phyloP scores from a whole-genome alignment of 1,140 invertebrate species.

The Lepidurus packardi region DNA sequence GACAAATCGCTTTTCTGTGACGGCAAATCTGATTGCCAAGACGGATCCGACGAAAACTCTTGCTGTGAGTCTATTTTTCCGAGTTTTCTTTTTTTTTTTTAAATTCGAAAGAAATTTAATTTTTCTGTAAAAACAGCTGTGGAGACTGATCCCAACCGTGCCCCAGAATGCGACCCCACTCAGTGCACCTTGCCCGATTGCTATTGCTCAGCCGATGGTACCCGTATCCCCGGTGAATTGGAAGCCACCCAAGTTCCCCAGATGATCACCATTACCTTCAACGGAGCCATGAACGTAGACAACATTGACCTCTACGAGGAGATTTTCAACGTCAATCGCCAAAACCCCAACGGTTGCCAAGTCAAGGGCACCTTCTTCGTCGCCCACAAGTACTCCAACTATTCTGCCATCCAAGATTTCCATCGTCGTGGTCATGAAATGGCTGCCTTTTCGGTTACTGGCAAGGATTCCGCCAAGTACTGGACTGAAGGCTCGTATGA shows the following conservation, averaged over 20 bases:
- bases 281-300: slow-evolving; percentile 88
- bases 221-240: slow-evolving; percentile 73
- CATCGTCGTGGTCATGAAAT: slow-evolving; percentile 91
- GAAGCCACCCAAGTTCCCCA: slow-evolving; percentile 81
- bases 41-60: slow-evolving; percentile 90
- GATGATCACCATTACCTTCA: slow-evolving; percentile 91
- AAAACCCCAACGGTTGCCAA: slow-evolving; percentile 89
- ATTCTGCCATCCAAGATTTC: slow-evolving; percentile 83
- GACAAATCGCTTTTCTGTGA: slow-evolving; percentile 89
- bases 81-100: neutral
- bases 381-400: slow-evolving; percentile 93
- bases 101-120: too few relatives aligned
- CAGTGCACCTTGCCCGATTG: slow-evolving; percentile 85
- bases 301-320: slow-evolving; percentile 88
- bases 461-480: slow-evolving; percentile 82
- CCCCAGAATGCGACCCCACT: slow-evolving; percentile 79
- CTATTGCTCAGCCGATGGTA: slow-evolving; percentile 89
- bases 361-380: slow-evolving; percentile 90
- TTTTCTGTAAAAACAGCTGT: slow-evolving; percentile 56
- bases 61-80: slow-evolving; percentile 65
- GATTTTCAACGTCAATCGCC: slow-evolving; percentile 75
- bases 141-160: slow-evolving; percentile 79
- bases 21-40: slow-evolving; percentile 82
- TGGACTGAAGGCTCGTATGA: slow-evolving; percentile 82
- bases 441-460: slow-evolving; percentile 84